Base-by-base conservation (phyloP, 30 jellyfish, hydroid and myxozoan species). In the Turritopsis dohrnii region DNA sequence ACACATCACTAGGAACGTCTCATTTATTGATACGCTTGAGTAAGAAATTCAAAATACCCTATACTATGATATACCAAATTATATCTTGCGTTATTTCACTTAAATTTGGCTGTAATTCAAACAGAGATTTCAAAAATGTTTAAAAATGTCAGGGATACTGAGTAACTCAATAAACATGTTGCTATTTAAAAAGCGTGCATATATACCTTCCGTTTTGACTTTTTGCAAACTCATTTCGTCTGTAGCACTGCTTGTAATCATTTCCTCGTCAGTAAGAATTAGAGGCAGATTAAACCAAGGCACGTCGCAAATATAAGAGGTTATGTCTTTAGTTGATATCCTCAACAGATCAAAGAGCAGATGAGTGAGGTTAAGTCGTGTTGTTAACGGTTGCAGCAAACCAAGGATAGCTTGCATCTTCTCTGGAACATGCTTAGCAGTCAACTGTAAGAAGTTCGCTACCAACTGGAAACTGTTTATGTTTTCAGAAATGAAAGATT, bases 381-480 rank as follows among this genome's bases (percentile, higher is more conserved):
- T 29, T 29, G 65, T 23, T 30, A 74, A 23, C 13, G 83, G 83
- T 74, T 23, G 28, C 9, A 74, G 13, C 26, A 74, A 74, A 23
- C 54, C 83, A 24, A 74, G 18, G 0, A 74, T 30, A 29, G 83
- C 83, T 24, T 26, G 65, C 83, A 24, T 16, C 60, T 74, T 74
- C 83, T 74, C 65, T 27, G 83, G 83, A 21, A 74, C 83, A 27
- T n/a, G 83, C 83, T 74, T 74, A 9, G 83, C 83, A 23, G 60
- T 22, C 65, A 74, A 8, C 13, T 41, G 5, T 3, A 41, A 41
- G 60, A 41, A 41, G 60, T 41, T 13, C 13, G 9, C 60, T 41
- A 41, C 13, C n/a, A 74, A n/a, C 19, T n/a, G 83, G n/a, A 74
- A 19, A 19, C 31, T 74, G 13, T 19, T 24, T 20, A 23, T 23